phyloP scores from a whole-genome alignment of 37 sponge, comb jelly and placozoan species.

The Chondrosia reniformis region DNA sequence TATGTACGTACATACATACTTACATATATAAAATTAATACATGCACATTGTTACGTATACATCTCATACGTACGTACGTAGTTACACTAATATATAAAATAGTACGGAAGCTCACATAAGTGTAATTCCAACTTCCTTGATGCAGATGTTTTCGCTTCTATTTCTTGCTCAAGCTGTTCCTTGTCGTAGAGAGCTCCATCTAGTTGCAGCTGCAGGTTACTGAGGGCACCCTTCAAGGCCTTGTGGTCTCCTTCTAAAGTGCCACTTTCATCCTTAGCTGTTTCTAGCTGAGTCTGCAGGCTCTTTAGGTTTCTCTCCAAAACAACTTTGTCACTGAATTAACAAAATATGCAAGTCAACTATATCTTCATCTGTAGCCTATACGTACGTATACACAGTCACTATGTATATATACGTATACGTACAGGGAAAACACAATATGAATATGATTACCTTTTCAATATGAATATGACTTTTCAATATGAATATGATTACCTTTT shows the following conservation, averaged over 20 bases:
- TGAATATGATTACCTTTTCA: background rate
- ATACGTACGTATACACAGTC: background rate
- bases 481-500: too few relatives aligned
- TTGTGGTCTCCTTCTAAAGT: slow-evolving; percentile 15
- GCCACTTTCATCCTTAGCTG: slow-evolving; percentile 20
- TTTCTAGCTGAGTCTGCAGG: slow-evolving; percentile 8
- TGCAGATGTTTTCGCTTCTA: slow-evolving; percentile 13
- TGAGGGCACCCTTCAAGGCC: slow-evolving; percentile 29
- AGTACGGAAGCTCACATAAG: background rate
- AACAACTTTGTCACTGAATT: slow-evolving; percentile 26
- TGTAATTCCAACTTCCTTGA: background rate
- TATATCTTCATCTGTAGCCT: background rate
- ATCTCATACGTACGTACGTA: slow-evolving; percentile 1
- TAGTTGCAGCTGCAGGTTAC: slow-evolving; percentile 38
- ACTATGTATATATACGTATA: background rate
- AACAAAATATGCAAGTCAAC: background rate
- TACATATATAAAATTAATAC: background rate
- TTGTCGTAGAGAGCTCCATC: slow-evolving; percentile 25
- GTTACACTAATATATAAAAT: background rate
- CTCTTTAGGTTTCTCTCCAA: slow-evolving; percentile 31
- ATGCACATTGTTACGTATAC: background rate
- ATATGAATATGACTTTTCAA: background rate
- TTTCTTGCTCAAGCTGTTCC: slow-evolving; percentile 22
- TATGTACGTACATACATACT: background rate
- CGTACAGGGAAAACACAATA: too few relatives aligned